Evolutionary conservation across 2,888 invertebrate genomes (phyloP), one percentile per base, ranked within the genome.

Genomic region (Cetonia aurata): DNA sequence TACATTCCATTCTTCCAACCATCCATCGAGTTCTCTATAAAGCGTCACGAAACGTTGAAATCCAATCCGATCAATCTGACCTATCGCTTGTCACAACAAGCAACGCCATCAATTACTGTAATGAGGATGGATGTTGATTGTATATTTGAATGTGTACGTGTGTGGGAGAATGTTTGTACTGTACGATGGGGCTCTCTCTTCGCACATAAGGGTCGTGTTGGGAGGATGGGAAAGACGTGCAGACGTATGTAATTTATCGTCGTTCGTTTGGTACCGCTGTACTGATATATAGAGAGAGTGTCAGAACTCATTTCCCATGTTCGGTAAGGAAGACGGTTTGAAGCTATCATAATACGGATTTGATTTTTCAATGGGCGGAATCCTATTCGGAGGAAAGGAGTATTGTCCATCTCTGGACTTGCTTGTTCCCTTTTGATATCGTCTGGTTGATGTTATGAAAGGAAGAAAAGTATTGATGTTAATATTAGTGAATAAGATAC

Each of bases 31-130:
- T 19, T 42, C 37, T 57, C 37, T 52, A 52, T 33, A 62, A 37
- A 50, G 41, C 37, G 17, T 77, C 73, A 57, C 42, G 76, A 78
- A 78, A 77, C 75, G 71, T 75, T 80, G 84, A 83, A 83, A 84
- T 79, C 78, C 81, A 83, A 84, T 83, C 83, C 79, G 83, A 83
- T 83, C 83, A 84, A 83, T 83, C 81, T 77, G 78, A 79, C 80
- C 79, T 79, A 79, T 79, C 79, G 78, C 78, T 79, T 83, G 83
- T 83, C 83, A 83, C 82, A 83, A 83, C 83, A 83, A 73, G 71
- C 76, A 77, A 78, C 80, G 79, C 79, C 83, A 79, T 83, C 83
- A 83, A 84, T 84, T 84, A 84, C 81, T 77, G 74, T 84, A 83
- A 84, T 83, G 83, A 83, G 83, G 82, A 77, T 75, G 78, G 83